Conservation (phyloP, 2,797 vertebrate species). For the Lepidocolaptes lacrymiger region DNA sequence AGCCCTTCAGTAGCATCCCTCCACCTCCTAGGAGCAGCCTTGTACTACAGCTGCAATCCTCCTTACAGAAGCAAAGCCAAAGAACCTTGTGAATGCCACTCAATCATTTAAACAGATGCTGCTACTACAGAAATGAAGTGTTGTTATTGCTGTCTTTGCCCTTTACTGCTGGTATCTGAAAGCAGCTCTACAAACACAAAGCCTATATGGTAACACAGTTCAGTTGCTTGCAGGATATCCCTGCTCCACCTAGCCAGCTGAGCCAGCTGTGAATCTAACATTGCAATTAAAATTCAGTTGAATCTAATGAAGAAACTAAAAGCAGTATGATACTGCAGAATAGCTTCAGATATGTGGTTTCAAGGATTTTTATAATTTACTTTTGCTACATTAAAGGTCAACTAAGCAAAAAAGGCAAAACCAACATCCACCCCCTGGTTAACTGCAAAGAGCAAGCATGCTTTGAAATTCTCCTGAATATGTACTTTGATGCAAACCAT, state of each 20-base stretch:
- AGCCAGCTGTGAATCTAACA: not conserved
- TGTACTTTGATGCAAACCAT: not conserved
- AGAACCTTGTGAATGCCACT: not conserved
- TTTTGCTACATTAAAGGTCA: not conserved
- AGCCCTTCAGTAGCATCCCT: not conserved
- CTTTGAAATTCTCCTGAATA: not conserved
- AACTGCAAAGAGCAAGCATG: not conserved
- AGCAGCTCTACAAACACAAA: not conserved
- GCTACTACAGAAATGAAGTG: not conserved
- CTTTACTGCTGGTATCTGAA: not conserved
- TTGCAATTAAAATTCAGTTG: not conserved
- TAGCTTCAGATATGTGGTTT: not conserved
- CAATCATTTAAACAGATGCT: conserved; percentile 13
- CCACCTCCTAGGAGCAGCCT: not conserved
- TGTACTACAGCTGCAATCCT: not conserved
- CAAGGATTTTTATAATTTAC: not conserved
- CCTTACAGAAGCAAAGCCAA: not conserved
- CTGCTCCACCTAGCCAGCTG: not conserved
- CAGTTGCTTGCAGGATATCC: not conserved
- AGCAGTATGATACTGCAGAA: not conserved
- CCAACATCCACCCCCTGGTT: not conserved
- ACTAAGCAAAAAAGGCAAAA: not conserved
- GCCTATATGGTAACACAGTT: not conserved
- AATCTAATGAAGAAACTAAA: not conserved
- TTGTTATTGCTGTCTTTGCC: not conserved